Conservation (phyloP, 2,888 invertebrate genomes). For the Thera obeliscata region DNA sequence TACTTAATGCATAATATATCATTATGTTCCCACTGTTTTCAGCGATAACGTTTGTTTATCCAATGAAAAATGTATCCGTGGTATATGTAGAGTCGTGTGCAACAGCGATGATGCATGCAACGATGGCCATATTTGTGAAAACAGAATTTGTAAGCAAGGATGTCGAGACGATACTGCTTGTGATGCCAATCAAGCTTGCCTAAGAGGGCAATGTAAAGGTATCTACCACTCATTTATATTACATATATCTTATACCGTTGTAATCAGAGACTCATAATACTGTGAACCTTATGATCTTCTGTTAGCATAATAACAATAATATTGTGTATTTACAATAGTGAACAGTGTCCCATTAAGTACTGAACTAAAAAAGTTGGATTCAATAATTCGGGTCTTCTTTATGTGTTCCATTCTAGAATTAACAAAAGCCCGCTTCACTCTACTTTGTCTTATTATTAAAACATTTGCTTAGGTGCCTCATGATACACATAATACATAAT, state of each 20-base stretch:
- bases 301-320: too few species aligned
- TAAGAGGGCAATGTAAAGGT: conserved; percentile 92
- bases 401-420: too few species aligned
- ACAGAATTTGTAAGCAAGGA: conserved; percentile 93
- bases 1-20: too few species aligned
- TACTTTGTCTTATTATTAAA: too few species aligned
- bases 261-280: not conserved
- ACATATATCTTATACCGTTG: not conserved
- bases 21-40: conserved; percentile 49
- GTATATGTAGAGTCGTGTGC: conserved; percentile 93
- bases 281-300: too few species aligned
- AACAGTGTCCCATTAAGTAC: too few species aligned
- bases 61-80: conserved; percentile 93
- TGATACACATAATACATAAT: too few species aligned
- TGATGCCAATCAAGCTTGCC: conserved; percentile 89
- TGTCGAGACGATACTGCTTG: conserved; percentile 94
- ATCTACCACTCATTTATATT: conserved; percentile 37
- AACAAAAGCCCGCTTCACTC: too few species aligned
- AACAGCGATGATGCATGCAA: conserved; percentile 93
- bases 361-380: too few species aligned
- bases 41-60: conserved; percentile 92
- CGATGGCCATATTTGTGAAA: conserved; percentile 93
- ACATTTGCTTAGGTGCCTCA: too few species aligned
- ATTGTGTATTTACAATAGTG: too few species aligned
- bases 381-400: too few species aligned